Base-by-base conservation (phyloP, 92 coral and sea anemone species). In the Phenganax subtilis region DNA sequence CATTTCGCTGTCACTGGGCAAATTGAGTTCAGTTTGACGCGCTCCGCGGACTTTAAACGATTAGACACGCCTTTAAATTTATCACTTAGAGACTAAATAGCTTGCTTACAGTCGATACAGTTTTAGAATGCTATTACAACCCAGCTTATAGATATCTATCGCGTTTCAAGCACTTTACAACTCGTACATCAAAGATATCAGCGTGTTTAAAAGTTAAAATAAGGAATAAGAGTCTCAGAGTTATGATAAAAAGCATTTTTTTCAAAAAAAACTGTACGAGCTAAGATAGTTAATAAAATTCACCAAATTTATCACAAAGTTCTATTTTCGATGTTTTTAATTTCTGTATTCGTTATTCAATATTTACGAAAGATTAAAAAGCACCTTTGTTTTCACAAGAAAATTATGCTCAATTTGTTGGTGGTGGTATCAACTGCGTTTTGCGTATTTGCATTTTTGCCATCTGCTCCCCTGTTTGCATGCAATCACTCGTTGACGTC, bases 371-470 rank as follows among this genome's bases (percentile, higher is more conserved):
- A 10, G 4, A 12, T 37, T 37, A 7, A 30, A 51, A 28, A 4
- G 12, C 28, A 28, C 69, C 30, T 25, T 76, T 76, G 66, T 55
- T 58, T 51, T 75, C 8, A 0, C 52, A 9, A 53, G 14, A 68
- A 37, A 25, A 56, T 15, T 52, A 58, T 58, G n/a, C 57, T 76
- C 54, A 76, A 58, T 57, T 76, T 11, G 30, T 70, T 76, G 81
- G 81, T 76, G 81, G 81, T 55, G 0, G 15, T 58, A 76, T 76
- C 57, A 60, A 51, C 70, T 76, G 20, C 73, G n/a, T 51, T 30
- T 68, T 76, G 64, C 47, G 53, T 27, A 58, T 58, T 76, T 2
- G 70, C 80, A 75, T 57, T 20, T 25, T 37, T 37, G 70, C 68
- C 81, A 76, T 57, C 81, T 76, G 81, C 70, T 37, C 12, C 30